Percentiles rank a stretch among this genome's conserved stretches.
phyloP scores from a whole-genome alignment of 1,140 invertebrate genomes.

The Eumaeus atala region DNA sequence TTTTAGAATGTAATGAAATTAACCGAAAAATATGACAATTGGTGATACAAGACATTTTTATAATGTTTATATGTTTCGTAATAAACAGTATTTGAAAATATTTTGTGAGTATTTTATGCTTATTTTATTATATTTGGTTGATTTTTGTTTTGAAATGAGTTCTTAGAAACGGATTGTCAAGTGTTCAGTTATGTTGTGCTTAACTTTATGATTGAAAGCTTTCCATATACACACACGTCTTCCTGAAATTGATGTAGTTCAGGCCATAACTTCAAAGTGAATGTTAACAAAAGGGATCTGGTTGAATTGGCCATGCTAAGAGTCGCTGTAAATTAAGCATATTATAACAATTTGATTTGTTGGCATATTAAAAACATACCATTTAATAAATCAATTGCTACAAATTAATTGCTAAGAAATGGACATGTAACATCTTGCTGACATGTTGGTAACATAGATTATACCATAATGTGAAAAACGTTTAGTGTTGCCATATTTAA shows the following conservation, averaged over 20 bases:
- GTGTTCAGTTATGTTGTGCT: neutral
- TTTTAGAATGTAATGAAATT: neutral
- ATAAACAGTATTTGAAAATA: slow-evolving; percentile 11
- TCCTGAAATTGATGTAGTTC: neutral
- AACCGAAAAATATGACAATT: slow-evolving; percentile 9
- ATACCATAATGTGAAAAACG: no score
- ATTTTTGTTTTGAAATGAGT: slow-evolving; percentile 1
- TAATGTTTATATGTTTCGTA: slow-evolving; percentile 7
- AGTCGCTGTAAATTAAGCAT: no score
- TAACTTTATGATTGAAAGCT: neutral
- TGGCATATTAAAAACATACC: no score
- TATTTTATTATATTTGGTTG: neutral
- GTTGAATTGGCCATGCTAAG: no score
- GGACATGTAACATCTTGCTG: no score
- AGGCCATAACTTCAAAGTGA: neutral
- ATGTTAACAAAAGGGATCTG: no score
- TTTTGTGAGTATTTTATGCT: slow-evolving; percentile 6
- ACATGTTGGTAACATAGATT: no score
- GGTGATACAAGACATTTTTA: slow-evolving; percentile 10
- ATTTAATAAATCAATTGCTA: no score
- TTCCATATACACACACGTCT: neutral
- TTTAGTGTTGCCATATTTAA: no score
- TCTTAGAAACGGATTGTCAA: neutral
- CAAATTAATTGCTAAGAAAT: no score
- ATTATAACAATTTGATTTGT: no score